Percentiles rank a stretch among this genome's conserved stretches.
Conservation (phyloP, 2,888 invertebrate species). For the Celastrina argiolus region DNA sequence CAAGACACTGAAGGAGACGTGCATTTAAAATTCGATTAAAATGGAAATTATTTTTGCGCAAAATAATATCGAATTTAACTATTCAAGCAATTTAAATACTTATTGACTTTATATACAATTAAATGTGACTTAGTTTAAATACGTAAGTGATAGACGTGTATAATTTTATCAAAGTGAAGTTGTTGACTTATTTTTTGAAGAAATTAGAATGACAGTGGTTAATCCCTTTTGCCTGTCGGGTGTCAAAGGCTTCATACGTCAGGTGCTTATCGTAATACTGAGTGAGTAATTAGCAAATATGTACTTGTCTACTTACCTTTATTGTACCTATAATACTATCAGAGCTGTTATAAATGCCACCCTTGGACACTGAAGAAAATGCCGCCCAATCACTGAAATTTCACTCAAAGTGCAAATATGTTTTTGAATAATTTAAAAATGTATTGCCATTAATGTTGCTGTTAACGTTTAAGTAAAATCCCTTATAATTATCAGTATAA, state of each 20-base stretch:
- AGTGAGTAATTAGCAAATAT: conserved; percentile 41
- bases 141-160: neutral
- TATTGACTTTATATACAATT: neutral
- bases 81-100: neutral
- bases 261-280: conserved; percentile 39
- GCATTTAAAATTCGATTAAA: neutral
- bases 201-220: conserved; percentile 4
- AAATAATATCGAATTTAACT: neutral
- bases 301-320: no score
- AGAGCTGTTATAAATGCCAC: no score
- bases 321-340: no score
- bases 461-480: no score
- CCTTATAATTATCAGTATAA: no score
- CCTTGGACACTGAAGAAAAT: no score
- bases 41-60: neutral
- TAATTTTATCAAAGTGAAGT: neutral
- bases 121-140: no score
- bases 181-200: neutral
- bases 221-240: conserved; percentile 17
- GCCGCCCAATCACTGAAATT: no score
- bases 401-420: no score
- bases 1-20: neutral
- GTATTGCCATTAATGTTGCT: no score
- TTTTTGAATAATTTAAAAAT: no score
- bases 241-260: conserved; percentile 33